A percentile compares a stretch with the other conserved stretches of the same genome.
phyloP scores from a whole-genome alignment of 2,113 vertebrate species.

The Cairina moschata region DNA sequence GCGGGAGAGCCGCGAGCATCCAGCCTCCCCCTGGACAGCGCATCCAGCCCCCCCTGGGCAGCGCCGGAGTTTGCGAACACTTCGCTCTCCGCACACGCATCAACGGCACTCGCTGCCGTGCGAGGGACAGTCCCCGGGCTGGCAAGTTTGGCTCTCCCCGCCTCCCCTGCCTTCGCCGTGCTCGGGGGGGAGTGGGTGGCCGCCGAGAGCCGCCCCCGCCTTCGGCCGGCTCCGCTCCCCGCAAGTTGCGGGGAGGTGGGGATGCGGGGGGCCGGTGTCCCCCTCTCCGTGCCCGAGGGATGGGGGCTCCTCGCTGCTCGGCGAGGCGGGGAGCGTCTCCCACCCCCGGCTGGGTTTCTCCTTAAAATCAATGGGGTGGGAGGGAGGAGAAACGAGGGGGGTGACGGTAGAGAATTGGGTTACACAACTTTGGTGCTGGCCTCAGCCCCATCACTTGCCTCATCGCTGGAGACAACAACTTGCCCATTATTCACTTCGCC shows the following conservation, averaged over 20 bases:
- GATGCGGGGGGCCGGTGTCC: background rate
- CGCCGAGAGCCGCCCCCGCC: slow-evolving; percentile 23
- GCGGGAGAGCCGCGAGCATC: background rate
- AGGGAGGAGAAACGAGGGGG: slow-evolving; percentile 20
- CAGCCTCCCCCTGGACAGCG: background rate
- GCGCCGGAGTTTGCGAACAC: slow-evolving; percentile 52
- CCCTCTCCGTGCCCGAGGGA: background rate
- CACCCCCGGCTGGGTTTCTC: background rate
- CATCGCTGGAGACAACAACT: slow-evolving; percentile 29
- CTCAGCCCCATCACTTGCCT: slow-evolving; percentile 50
- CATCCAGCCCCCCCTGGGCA: background rate
- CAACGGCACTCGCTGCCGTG: background rate
- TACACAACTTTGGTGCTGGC: slow-evolving; percentile 65
- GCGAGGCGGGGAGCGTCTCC: background rate
- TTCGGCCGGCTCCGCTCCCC: slow-evolving; percentile 6
- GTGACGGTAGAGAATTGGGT: slow-evolving; percentile 36
- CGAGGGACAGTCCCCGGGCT: slow-evolving; percentile 27
- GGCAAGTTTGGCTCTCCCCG: slow-evolving; percentile 52
- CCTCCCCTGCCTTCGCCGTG: background rate
- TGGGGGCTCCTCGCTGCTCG: background rate
- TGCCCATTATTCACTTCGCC: slow-evolving; percentile 49
- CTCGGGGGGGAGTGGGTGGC: slow-evolving; percentile 5
- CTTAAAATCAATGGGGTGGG: background rate
- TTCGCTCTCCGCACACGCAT: slow-evolving; percentile 10
- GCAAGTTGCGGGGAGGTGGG: slow-evolving; percentile 42